Evolutionary conservation across 1,140 invertebrate genomes (phyloP), one percentile per base, ranked within the genome.

Genomic region (Micrasema minimum): DNA sequence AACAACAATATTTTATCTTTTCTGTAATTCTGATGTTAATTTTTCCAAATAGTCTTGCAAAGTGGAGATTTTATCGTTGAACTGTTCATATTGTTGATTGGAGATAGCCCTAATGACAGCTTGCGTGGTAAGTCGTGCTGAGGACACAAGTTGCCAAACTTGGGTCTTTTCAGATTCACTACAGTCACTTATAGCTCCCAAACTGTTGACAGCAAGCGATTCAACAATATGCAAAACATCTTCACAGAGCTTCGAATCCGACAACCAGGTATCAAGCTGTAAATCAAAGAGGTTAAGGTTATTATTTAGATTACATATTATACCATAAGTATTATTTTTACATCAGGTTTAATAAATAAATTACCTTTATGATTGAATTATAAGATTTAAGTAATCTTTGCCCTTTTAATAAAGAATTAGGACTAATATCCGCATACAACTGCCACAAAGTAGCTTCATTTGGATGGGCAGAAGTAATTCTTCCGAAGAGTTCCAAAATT

Each of bases 391-490:
- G 84, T 18, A 89, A 81, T 57, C 89, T 87, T 76, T 90, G 89
- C 0, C 82, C 85, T 77, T 88, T 87, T 45, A 89, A 82, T 18
- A 89, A 80, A 46, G 86, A 79, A n/a, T 85, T 83, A 1, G 86
- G 80, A n/a, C 89, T 88, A 22, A 96, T 79, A 75, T 90, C 82
- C 0, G 91, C 91, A 77, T 96, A 95, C 10, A 94, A 79, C 77
- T 90, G 87, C 94, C 94, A 96, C 35, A 96, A 77, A 38, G 89
- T 86, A 0, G 89, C 85, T 77, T 93, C 90, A 74, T 88, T 90
- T 48, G 88, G 84, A 76, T 88, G 85, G 65, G 89, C 79, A 1
- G 87, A 83, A 20, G 93, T 93, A 22, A 97, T 87, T 69, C 93
- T 87, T 1, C 93, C 95, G 78, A 98, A 90, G 22, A 98, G 85